phyloP scores from a whole-genome alignment of 1,140 invertebrate genomes.

The Cecropterus lyciades region DNA sequence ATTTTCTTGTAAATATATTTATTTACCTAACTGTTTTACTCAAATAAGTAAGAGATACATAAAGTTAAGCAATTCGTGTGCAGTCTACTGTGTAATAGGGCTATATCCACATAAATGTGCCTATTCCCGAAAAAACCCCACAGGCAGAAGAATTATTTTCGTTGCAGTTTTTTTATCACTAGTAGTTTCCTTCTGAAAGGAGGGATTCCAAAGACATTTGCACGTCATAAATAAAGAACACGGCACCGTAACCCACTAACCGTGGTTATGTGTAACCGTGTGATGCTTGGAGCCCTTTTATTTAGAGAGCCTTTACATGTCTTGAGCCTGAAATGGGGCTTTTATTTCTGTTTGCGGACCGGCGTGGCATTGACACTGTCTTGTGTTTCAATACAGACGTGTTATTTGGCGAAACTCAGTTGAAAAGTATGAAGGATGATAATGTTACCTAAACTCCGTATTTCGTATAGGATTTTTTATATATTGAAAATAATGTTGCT shows the following conservation, averaged over 20 bases:
- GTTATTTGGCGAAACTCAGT: neutral
- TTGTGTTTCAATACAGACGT: slow-evolving; percentile 2
- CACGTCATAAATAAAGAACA: slow-evolving; percentile 14
- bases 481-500: too few species aligned
- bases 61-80: too few species aligned
- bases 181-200: neutral
- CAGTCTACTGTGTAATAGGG: too few species aligned
- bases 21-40: too few species aligned
- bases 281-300: slow-evolving; percentile 17
- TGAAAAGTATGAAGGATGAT: neutral
- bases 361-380: slow-evolving; percentile 15
- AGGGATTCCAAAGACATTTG: slow-evolving; percentile 7
- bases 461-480: too few species aligned
- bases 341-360: slow-evolving; percentile 22
- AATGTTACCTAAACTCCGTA: neutral
- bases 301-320: slow-evolving; percentile 21
- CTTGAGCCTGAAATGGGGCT: slow-evolving; percentile 10
- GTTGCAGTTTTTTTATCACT: neutral
- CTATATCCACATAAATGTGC: too few species aligned
- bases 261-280: slow-evolving; percentile 9
- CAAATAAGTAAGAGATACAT: too few species aligned
- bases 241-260: slow-evolving; percentile 22
- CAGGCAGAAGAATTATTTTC: neutral
- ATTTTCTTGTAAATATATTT: too few species aligned
- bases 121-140: too few species aligned